phyloP scores from a whole-genome alignment of 2,888 invertebrate genomes.

The Caenorhabditis sp. region DNA sequence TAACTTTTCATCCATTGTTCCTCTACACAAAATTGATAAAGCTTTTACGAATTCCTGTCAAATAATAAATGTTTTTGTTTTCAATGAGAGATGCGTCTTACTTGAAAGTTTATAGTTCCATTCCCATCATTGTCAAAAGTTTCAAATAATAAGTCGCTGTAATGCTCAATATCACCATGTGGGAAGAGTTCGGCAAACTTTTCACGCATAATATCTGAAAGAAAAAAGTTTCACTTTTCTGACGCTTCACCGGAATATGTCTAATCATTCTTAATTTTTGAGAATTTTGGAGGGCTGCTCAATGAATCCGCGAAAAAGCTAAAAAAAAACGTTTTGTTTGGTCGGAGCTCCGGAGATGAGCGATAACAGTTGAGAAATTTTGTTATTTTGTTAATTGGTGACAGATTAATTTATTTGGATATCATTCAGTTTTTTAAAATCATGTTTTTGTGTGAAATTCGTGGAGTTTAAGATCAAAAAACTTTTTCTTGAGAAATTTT shows the following conservation, averaged over 20 bases:
- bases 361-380: too few relatives aligned
- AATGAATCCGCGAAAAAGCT: too few relatives aligned
- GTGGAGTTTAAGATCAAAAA: too few relatives aligned
- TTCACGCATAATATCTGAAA: slow-evolving; percentile 59
- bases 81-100: slow-evolving; percentile 14
- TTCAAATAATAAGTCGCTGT: slow-evolving; percentile 65
- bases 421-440: too few relatives aligned
- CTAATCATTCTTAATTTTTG: too few relatives aligned
- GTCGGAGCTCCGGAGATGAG: too few relatives aligned
- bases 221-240: background rate
- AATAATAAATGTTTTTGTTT: background rate
- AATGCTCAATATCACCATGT: slow-evolving; percentile 65
- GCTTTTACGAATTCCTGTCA: slow-evolving; percentile 63
- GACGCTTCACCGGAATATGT: too few relatives aligned
- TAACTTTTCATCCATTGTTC: slow-evolving; percentile 64
- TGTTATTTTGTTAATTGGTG: too few relatives aligned
- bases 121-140: slow-evolving; percentile 63
- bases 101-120: slow-evolving; percentile 66
- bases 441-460: too few relatives aligned
- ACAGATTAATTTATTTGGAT: background rate
- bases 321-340: too few relatives aligned
- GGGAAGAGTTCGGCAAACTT: slow-evolving; percentile 65
- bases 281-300: too few relatives aligned
- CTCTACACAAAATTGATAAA: slow-evolving; percentile 61
- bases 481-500: too few relatives aligned